These are phyloP conservation scores for Trinectes maculatus DNA, from an alignment of 2,113 vertebrate genomes.

Conservation along the genomic window DNA sequence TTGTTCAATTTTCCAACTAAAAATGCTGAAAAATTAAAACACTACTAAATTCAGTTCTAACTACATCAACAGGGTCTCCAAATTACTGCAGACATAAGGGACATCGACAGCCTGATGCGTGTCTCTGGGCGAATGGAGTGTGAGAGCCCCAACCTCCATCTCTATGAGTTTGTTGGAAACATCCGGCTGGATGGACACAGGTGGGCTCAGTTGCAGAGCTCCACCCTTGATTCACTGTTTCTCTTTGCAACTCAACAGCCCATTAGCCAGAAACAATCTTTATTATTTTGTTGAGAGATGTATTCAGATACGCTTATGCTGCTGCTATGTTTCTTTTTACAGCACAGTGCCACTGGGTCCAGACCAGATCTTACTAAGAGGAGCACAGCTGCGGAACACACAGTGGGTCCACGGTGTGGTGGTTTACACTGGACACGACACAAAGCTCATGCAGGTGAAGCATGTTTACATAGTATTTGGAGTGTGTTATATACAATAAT, in stretches of 20 bases:
- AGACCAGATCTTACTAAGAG: conserved; percentile 96
- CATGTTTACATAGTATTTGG: background rate
- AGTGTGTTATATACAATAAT: background rate
- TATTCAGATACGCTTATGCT: background rate
- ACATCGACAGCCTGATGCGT: conserved; percentile 90
- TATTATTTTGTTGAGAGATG: background rate
- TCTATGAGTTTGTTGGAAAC: conserved; percentile 98
- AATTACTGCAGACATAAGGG: conserved; percentile 91
- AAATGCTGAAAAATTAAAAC: background rate
- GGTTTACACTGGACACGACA: conserved; percentile 98
- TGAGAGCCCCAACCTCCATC: conserved; percentile 95
- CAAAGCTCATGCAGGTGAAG: conserved; percentile 98
- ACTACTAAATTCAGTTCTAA: background rate
- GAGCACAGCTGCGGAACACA: conserved; percentile 96
- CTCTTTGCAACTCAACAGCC: conserved; percentile 4
- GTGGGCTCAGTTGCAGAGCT: conserved; percentile 70
- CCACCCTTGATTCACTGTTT: background rate
- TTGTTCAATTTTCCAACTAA: background rate
- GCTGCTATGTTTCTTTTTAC: conserved; percentile 44
- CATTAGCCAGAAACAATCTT: conserved; percentile 19
- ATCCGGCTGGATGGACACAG: conserved; percentile 91
- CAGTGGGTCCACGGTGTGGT: conserved; percentile 98
- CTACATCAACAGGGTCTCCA: conserved; percentile 87
- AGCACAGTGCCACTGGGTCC: conserved; percentile 93
- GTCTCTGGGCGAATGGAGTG: conserved; percentile 95